Base-by-base conservation (phyloP, 1,140 invertebrate genomes). In the Drosophila auraria region DNA sequence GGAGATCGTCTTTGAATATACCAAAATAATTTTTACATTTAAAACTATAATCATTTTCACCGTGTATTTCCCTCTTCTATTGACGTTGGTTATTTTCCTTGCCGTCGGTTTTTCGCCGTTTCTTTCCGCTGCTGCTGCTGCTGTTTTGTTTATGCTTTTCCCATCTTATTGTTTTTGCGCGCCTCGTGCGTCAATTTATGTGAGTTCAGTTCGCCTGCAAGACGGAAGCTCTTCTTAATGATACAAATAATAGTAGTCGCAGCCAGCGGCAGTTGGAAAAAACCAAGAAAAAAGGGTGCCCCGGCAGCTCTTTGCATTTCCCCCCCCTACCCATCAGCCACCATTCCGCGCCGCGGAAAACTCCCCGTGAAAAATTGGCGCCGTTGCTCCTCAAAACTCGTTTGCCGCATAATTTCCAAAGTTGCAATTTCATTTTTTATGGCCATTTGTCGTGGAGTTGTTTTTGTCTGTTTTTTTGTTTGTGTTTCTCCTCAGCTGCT, bases 391-490 rank as follows among this genome's bases (percentile, higher is more conserved):
- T 63, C 40, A 56, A 84, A 84, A 83, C 82, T 81, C 44, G 82
- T 83, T 84, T 83, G 81, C 82, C 57, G 58, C 77, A 80, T 83
- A 84, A 80, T 83, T 84, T 83, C 72, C 72, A 83, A 84, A 81
- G 70, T 80, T 84, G 82, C 73, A 81, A 83, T 83, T 83, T 84
- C 78, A 83, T 69, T 78, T 82, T 82, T 80, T 78, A 65, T 80
- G 63, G 70, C 57, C 76, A 83, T 84, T 80, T 79, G 57, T 75
- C 56, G 63, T 77, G 38, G 25, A 53, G 45, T 51, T 80, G 62
- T 49, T 79, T 53, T 58, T 45, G 51, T 38, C 27, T 42, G 30
- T 68, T 38, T 49, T 49, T 33, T 17, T 25, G 5, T 61, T 23
- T 27, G 23, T 36, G 11, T 66, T 27, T 66, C 23, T 33, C 58